Evolutionary conservation across 2,113 vertebrate species (phyloP), one percentile per base, ranked within the genome.

Genomic region (Cheilinus undulatus): DNA sequence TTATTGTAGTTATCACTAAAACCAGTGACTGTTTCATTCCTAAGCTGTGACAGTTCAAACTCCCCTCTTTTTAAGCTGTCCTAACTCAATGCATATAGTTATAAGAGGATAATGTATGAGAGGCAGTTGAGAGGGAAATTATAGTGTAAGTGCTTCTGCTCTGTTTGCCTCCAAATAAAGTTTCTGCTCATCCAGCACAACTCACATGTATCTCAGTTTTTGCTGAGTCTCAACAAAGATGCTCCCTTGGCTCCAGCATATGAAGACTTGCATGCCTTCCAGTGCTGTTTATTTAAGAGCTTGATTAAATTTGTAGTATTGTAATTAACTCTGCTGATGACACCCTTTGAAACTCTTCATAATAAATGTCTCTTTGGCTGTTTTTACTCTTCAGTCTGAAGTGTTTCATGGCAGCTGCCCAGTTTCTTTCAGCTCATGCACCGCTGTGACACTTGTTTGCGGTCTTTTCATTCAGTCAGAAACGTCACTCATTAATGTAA

Each of bases 301-400:
- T 63, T 30, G 26, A 76, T 73, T 76, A 65, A 66, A 73, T 62
- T 75, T 62, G 50, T 13, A 63, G 50, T 71, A 34, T 61, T 61
- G 68, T 69, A 72, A 73, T 76, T 69, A 73, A 42, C 46, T 52
- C 20, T 68, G 48, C 72, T 76, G 79, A 79, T 85, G 71, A 58
- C 59, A 79, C 46, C 45, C 17, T 8, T 43, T 61, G n/a, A 79
- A 86, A 73, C 30, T 26, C 57, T 20, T 28, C 49, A 56, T 30
- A 59, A 15, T 64, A 46, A 42, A 34, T 17, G 20, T 48, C 38
- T 43, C 50, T 7, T 40, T 36, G 32, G 34, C 32, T 54, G 59
- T 62, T 61, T 78, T 61, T 32, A 51, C 57, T 27, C 40, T 48
- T 34, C 12, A 28, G 22, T 23, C 63, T 36, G 27, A 45, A 30